Conservation (phyloP, 2,113 vertebrate species). For the Ictidomys tridecemlineatus region DNA sequence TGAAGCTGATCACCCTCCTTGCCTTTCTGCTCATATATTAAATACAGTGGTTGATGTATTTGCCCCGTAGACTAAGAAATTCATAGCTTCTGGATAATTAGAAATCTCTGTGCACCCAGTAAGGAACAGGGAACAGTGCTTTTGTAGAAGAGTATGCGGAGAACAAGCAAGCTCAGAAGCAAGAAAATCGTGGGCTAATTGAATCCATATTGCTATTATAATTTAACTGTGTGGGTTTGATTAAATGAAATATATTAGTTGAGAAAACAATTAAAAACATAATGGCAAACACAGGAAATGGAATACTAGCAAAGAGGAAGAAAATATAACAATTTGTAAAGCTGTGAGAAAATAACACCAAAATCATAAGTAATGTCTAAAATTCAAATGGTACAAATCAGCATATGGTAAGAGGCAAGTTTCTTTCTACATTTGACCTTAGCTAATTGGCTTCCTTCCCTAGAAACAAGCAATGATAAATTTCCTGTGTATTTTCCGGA, state of each 20-base stretch:
- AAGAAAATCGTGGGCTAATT: not conserved
- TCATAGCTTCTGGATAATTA: constrained; percentile 22
- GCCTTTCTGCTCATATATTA: constrained; percentile 47
- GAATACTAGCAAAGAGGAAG: constrained; percentile 35
- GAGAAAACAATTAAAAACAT: constrained; percentile 34
- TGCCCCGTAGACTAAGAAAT: not conserved
- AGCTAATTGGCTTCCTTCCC: constrained; percentile 36
- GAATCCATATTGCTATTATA: not conserved
- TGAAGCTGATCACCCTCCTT: constrained; percentile 40
- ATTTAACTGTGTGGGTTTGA: constrained; percentile 37
- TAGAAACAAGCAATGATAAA: not conserved
- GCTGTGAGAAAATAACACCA: constrained; percentile 49
- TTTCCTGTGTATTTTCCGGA: not conserved
- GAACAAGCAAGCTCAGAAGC: not conserved
- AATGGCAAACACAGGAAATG: not conserved
- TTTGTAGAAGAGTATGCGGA: not conserved
- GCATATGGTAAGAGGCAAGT: not conserved
- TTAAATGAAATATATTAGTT: constrained; percentile 1
- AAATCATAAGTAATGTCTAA: constrained; percentile 39
- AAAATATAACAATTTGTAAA: constrained; percentile 37
- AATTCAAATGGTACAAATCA: constrained; percentile 55
- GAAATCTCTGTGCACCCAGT: not conserved
- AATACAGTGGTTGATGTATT: not conserved
- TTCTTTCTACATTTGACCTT: constrained; percentile 50
- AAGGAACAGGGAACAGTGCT: not conserved